Base-by-base conservation (phyloP, 2,888 invertebrate genomes). In the Melangyna quadrimaculata region DNA sequence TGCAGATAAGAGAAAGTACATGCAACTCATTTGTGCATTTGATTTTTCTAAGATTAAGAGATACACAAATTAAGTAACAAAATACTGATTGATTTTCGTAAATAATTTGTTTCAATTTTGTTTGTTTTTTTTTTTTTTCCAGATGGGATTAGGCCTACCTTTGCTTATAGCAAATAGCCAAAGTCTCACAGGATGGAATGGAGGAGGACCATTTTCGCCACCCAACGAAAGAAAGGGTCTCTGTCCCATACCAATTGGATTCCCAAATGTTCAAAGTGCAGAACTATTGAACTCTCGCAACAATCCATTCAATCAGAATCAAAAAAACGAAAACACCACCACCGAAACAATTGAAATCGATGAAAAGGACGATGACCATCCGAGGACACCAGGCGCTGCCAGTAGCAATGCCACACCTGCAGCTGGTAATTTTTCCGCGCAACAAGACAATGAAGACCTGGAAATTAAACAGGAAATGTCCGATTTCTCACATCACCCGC, bases 91-190 rank as follows among this genome's bases (percentile, higher is more conserved):
- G 9, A 7, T 3, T 40, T 2, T 7, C 40, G 7, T 40, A 8
- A 48, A 48, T 22, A 51, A 27, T 2, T 7, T 2, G n/a, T n/a
- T n/a, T n/a, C n/a, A n/a, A n/a, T n/a, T n/a, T n/a, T n/a, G n/a
- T n/a, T n/a, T n/a, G n/a, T 29, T 17, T n/a, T n/a, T 70, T 17
- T 55, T 72, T 65, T 74, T 2, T 74, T 82, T 89, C 10, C 88
- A 91, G 91, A 91, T 91, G 90, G 91, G 91, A 69, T 88, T 91
- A 35, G 90, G 90, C 63, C 88, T 91, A 71, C 91, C 91, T 74
- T 88, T 91, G 89, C 88, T 91, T 75, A 90, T 91, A 88, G 91
- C 91, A 35, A 90, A 88, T 29, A 89, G 88, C 29, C 91, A 90
- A 86, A 90, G 89, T 35, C 80, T 91, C 72, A 90, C 90, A 59